Conservation (phyloP, 2,888 invertebrate species). For the Galeopsomyia nigrocyanea region DNA sequence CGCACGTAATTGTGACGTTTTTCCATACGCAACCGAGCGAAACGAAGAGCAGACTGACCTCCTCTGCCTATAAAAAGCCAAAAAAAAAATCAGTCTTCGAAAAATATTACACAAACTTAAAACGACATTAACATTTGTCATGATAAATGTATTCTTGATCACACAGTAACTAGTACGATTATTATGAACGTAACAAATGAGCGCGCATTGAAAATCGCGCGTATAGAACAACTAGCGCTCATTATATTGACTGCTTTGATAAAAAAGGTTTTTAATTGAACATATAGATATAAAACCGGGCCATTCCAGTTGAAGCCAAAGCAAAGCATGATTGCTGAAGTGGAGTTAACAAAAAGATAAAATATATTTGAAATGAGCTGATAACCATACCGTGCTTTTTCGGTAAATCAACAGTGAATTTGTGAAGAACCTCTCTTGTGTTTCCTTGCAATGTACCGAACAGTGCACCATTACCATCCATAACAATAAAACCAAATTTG, state of each 20-base stretch:
- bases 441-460: slow-evolving; percentile 99
- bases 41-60: slow-evolving; percentile 99
- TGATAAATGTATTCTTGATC: slow-evolving; percentile 1
- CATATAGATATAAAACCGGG: slow-evolving; percentile 9
- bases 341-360: slow-evolving; percentile 23
- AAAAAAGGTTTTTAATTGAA: not conserved
- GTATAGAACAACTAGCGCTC: not conserved
- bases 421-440: slow-evolving; percentile 91
- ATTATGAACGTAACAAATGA: slow-evolving; percentile 4
- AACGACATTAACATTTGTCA: too few species aligned
- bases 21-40: slow-evolving; percentile 99
- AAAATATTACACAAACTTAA: slow-evolving; percentile 19
- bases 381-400: slow-evolving; percentile 91
- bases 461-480: slow-evolving; percentile 99
- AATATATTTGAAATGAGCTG: not conserved
- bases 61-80: slow-evolving; percentile 78
- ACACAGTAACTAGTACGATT: not conserved
- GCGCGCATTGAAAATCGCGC: too few species aligned
- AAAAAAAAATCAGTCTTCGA: not conserved
- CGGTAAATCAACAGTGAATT: slow-evolving; percentile 97
- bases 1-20: slow-evolving; percentile 99
- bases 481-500: slow-evolving; percentile 99
- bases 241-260: not conserved
- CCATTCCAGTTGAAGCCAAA: slow-evolving; percentile 20
- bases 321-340: slow-evolving; percentile 24